phyloP scores from a whole-genome alignment of 2,888 invertebrate species.

The Yponomeuta plumbellus region DNA sequence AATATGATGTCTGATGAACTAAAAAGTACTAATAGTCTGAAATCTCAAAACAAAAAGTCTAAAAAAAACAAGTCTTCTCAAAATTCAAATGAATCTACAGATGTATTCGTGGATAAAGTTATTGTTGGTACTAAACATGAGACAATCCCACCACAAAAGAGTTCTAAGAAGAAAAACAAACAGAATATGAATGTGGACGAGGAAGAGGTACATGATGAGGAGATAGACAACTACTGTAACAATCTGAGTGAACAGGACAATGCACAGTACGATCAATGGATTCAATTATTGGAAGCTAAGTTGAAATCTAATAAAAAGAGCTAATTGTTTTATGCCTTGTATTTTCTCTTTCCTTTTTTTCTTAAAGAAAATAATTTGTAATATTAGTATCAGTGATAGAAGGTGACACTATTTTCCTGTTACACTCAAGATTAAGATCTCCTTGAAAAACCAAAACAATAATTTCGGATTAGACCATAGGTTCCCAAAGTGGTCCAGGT shows the following conservation, averaged over 20 bases:
- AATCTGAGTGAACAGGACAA: constrained; percentile 61
- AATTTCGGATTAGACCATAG: too few relatives aligned
- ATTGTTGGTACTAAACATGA: constrained; percentile 20
- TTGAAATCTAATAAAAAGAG: constrained; percentile 46
- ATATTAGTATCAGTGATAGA: too few relatives aligned
- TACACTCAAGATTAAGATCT: too few relatives aligned
- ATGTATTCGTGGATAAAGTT: background rate
- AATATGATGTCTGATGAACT: background rate
- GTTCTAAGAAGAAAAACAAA: constrained; percentile 19
- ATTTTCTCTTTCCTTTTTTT: background rate
- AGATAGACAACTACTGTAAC: constrained; percentile 65
- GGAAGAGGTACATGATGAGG: constrained; percentile 55
- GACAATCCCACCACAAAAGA: constrained; percentile 9
- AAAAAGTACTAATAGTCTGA: background rate
- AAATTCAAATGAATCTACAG: background rate
- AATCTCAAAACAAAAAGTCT: background rate
- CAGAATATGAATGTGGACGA: constrained; percentile 40
- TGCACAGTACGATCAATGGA: constrained; percentile 59
- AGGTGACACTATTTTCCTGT: too few relatives aligned
- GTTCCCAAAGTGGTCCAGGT: too few relatives aligned
- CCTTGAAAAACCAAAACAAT: too few relatives aligned
- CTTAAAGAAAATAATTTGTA: background rate
- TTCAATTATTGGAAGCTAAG: constrained; percentile 59
- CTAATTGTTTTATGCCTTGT: background rate
- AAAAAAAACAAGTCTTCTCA: background rate